These are phyloP conservation scores for Caranx melampygus DNA, from an alignment of 2,113 vertebrate species.

Conservation along the genomic window DNA sequence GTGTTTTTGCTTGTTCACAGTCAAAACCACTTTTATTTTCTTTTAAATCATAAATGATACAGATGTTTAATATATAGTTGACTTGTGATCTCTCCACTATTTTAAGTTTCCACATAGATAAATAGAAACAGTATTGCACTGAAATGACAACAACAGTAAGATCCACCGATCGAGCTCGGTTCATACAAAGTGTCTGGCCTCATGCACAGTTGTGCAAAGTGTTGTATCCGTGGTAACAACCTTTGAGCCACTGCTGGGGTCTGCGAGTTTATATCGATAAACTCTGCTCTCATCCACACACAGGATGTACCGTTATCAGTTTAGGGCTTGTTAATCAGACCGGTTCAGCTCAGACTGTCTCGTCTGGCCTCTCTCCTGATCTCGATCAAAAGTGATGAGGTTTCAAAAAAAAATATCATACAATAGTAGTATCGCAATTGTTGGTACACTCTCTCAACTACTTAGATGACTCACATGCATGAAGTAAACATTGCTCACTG, in stretches of 20 bases:
- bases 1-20: too few relatives aligned
- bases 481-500: not conserved
- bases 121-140: not conserved
- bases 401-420: not conserved
- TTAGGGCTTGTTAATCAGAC: not conserved
- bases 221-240: conserved; percentile 2
- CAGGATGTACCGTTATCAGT: not conserved
- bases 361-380: not conserved
- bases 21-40: too few relatives aligned
- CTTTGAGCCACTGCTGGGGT: conserved; percentile 36
- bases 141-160: not conserved
- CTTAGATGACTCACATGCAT: not conserved
- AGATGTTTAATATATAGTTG: not conserved
- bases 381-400: not conserved
- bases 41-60: not conserved
- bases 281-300: not conserved
- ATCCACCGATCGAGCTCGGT: not conserved
- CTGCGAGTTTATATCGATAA: conserved; percentile 11
- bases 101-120: not conserved
- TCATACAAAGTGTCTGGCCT: not conserved
- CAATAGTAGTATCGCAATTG: not conserved
- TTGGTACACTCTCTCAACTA: not conserved
- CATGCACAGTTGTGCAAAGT: not conserved
- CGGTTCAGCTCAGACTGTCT: not conserved
- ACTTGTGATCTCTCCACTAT: not conserved